These are phyloP conservation scores for Prietella phreatophila DNA, from an alignment of 2,113 vertebrate species.

Conservation along the genomic window DNA sequence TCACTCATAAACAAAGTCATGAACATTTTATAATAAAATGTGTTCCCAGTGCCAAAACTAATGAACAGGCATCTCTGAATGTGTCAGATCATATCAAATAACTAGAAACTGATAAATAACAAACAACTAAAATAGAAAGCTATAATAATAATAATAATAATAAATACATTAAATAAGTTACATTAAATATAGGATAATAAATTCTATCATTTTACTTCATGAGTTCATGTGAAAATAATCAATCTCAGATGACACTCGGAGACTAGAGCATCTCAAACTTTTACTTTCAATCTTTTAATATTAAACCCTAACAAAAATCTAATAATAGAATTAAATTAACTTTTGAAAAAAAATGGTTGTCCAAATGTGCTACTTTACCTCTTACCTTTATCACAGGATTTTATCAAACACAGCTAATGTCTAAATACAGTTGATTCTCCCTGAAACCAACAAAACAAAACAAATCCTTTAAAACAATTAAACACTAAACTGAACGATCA, in stretches of 20 bases:
- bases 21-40: background rate
- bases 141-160: background rate
- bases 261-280: background rate
- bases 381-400: background rate
- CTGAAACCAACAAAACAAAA: background rate
- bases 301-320: background rate
- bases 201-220: background rate
- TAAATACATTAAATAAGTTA: background rate
- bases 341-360: background rate
- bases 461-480: background rate
- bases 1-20: background rate
- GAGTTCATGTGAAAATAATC: background rate
- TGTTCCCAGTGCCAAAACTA: background rate
- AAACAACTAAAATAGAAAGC: no score
- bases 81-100: background rate
- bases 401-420: background rate
- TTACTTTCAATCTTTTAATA: background rate
- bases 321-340: background rate
- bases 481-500: background rate
- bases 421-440: background rate
- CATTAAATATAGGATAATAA: background rate
- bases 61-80: background rate
- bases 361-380: background rate
- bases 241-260: background rate
- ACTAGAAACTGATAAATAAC: no score